These are phyloP conservation scores for Bergia puertoricense DNA, from an alignment of 92 coral and sea anemone species.

Conservation along the genomic window DNA sequence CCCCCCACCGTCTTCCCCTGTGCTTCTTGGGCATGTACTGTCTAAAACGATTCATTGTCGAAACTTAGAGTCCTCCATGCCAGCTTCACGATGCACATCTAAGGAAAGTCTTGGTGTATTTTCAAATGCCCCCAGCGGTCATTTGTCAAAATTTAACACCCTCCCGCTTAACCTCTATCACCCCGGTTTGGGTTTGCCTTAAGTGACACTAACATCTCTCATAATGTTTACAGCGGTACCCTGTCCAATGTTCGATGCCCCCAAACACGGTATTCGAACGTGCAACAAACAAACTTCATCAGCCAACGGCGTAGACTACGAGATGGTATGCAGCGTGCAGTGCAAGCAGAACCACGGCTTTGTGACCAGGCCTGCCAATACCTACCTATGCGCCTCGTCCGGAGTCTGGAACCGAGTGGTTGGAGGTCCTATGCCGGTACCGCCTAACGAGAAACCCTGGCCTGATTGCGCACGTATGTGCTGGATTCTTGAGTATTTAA, in stretches of 20 bases:
- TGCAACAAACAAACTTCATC: slow-evolving; percentile 74
- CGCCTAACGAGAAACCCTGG: slow-evolving; percentile 80
- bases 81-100: too few relatives aligned
- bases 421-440: slow-evolving; percentile 35
- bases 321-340: slow-evolving; percentile 83
- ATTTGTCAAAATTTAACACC: too few relatives aligned
- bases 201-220: not conserved
- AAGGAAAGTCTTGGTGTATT: too few relatives aligned
- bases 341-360: slow-evolving; percentile 86
- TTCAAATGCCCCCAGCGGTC: too few relatives aligned
- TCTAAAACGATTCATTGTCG: not conserved
- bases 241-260: slow-evolving; percentile 83
- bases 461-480: slow-evolving; percentile 94
- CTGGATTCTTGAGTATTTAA: not conserved
- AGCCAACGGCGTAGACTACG: slow-evolving; percentile 65
- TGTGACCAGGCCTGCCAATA: slow-evolving; percentile 56
- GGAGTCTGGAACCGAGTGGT: slow-evolving; percentile 80
- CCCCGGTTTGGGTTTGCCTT: not conserved
- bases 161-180: not conserved
- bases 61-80: too few relatives aligned
- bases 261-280: slow-evolving; percentile 74
- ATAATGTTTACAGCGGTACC: slow-evolving; percentile 59
- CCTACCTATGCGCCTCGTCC: slow-evolving; percentile 75
- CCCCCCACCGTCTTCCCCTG: too few relatives aligned
- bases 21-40: too few relatives aligned